Conservation (phyloP, 1,140 invertebrate genomes). For the Drosophila melanica region DNA sequence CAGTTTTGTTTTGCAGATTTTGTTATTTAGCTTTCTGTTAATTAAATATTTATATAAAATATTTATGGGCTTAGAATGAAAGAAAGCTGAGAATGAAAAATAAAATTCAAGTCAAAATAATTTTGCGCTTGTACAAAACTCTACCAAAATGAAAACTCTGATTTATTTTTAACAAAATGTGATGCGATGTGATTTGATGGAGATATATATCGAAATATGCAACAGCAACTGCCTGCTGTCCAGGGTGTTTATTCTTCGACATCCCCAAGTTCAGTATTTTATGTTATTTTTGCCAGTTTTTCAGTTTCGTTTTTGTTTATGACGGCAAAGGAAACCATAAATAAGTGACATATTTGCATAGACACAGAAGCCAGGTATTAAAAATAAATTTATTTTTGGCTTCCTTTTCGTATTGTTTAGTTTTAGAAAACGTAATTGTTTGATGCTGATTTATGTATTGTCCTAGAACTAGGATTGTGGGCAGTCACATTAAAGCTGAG, state of each 20-base stretch:
- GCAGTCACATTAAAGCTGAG: conserved; percentile 27
- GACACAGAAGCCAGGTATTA: conserved; percentile 23
- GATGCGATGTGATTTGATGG: no score
- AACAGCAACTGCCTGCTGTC: no score
- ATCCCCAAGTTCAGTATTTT: neutral
- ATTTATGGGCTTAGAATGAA: conserved; percentile 6
- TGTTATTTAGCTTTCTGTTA: conserved; percentile 10
- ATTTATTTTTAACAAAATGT: neutral
- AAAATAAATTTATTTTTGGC: conserved; percentile 40
- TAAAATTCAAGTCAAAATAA: neutral
- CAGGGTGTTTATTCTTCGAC: neutral
- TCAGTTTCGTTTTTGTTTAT: conserved; percentile 7
- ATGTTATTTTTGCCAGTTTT: conserved; percentile 1
- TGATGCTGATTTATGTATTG: conserved; percentile 10
- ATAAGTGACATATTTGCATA: conserved; percentile 18
- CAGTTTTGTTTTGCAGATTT: neutral
- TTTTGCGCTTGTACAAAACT: neutral
- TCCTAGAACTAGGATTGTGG: neutral
- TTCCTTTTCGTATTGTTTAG: conserved; percentile 7
- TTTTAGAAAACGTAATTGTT: conserved; percentile 16
- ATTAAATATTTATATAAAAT: conserved; percentile 34
- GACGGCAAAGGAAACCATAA: conserved; percentile 11
- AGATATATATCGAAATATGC: no score
- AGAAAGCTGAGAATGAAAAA: neutral
- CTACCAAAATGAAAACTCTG: neutral